phyloP scores from a whole-genome alignment of 2,797 vertebrate species.

The Rhodeus uyekii region DNA sequence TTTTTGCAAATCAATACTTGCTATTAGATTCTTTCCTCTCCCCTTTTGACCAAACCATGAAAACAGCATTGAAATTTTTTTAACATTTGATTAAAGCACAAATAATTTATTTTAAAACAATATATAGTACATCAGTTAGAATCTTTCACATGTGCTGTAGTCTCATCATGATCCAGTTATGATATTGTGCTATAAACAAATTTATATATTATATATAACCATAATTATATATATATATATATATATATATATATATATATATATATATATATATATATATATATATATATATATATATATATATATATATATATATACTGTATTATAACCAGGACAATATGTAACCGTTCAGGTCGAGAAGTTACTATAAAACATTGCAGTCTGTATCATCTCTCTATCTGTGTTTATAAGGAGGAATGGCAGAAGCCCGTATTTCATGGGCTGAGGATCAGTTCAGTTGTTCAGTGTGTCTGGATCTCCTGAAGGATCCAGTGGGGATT shows the following conservation, averaged over 20 bases:
- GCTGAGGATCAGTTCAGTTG: neutral
- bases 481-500: conserved; percentile 9
- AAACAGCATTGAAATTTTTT: too few species aligned
- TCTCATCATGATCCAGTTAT: neutral
- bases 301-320: too few species aligned
- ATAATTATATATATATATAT: too few species aligned
- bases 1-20: too few species aligned
- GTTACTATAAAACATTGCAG: neutral
- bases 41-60: too few species aligned
- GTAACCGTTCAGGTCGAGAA: neutral
- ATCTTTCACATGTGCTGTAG: neutral
- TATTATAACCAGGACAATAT: rapidly evolving
- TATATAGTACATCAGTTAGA: neutral
- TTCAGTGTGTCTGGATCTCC: neutral
- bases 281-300: too few species aligned
- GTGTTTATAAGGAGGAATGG: neutral
- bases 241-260: too few species aligned
- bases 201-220: neutral
- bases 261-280: too few species aligned
- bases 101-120: too few species aligned
- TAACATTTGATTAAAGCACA: too few species aligned
- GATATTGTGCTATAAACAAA: neutral
- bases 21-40: too few species aligned
- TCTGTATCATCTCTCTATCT: neutral
- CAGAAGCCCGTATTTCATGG: neutral